phyloP scores from a whole-genome alignment of 1,140 invertebrate genomes.

The Fopius arisanus region DNA sequence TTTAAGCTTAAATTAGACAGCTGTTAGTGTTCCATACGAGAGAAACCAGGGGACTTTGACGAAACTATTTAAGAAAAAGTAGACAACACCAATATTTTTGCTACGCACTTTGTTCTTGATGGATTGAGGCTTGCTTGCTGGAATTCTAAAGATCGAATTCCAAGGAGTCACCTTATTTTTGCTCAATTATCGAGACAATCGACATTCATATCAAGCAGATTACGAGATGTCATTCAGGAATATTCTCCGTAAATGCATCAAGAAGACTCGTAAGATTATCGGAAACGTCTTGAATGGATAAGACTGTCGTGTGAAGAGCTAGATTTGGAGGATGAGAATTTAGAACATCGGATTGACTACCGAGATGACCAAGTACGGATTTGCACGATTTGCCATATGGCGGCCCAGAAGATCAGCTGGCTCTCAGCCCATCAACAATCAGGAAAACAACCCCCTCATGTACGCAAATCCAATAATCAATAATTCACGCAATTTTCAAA shows the following conservation, averaged over 20 bases:
- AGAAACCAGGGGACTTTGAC: neutral
- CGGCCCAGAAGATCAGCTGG: constrained; percentile 56
- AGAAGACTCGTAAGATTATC: constrained; percentile 45
- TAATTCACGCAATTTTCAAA: constrained; percentile 19
- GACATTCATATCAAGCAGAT: neutral
- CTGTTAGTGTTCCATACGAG: neutral
- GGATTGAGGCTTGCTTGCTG: constrained; percentile 11
- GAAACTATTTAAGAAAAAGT: constrained; percentile 12
- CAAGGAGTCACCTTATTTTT: neutral
- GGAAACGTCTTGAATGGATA: constrained; percentile 40
- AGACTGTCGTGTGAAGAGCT: neutral
- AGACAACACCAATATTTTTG: constrained; percentile 46
- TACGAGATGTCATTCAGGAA: constrained; percentile 45
- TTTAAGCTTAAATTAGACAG: constrained; percentile 15
- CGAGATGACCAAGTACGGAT: constrained; percentile 60
- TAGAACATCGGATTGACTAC: neutral
- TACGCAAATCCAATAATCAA: constrained; percentile 44
- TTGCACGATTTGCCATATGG: constrained; percentile 58
- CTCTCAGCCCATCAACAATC: constrained; percentile 55
- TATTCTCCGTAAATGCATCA: constrained; percentile 47
- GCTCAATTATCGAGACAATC: neutral
- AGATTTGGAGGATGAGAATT: neutral
- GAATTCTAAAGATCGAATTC: neutral
- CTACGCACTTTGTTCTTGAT: constrained; percentile 44
- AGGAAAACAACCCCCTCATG: constrained; percentile 65